Conservation (phyloP, 2,797 vertebrate genomes). For the Streptopelia turtur region DNA sequence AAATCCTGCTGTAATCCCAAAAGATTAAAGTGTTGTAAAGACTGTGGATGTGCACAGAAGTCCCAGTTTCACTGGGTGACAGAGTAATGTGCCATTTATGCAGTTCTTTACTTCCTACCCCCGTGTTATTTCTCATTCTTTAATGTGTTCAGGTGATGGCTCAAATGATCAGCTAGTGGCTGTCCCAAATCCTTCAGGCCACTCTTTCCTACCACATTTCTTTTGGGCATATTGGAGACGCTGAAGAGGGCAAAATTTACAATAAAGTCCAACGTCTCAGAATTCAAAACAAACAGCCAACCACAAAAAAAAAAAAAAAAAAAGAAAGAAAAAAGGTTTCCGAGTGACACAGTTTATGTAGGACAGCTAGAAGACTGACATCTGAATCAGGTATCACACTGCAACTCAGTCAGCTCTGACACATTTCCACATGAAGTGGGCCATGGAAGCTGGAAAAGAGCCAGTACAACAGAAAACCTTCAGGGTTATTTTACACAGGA, state of each 20-base stretch:
- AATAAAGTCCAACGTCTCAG: neutral
- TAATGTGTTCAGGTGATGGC: neutral
- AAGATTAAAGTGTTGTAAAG: neutral
- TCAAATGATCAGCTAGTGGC: neutral
- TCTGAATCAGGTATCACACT: neutral
- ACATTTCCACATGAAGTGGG: neutral
- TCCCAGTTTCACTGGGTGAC: neutral
- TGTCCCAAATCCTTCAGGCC: neutral
- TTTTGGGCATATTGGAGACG: neutral
- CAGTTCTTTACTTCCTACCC: neutral
- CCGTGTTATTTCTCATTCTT: neutral
- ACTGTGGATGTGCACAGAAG: neutral
- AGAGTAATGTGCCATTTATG: neutral
- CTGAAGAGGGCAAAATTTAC: neutral
- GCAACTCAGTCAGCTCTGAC: neutral
- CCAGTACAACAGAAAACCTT: neutral
- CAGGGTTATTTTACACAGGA: neutral
- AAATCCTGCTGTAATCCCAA: neutral
- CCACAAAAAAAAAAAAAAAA: no score
- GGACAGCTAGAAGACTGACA: neutral
- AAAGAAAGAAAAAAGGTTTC: neutral
- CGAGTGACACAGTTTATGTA: neutral
- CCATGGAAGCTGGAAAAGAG: slow-evolving; percentile 2
- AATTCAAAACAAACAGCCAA: neutral
- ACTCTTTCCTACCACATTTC: neutral